Evolutionary conservation across 2,113 vertebrate species (phyloP).

Genomic region (Albula goreensis): DNA sequence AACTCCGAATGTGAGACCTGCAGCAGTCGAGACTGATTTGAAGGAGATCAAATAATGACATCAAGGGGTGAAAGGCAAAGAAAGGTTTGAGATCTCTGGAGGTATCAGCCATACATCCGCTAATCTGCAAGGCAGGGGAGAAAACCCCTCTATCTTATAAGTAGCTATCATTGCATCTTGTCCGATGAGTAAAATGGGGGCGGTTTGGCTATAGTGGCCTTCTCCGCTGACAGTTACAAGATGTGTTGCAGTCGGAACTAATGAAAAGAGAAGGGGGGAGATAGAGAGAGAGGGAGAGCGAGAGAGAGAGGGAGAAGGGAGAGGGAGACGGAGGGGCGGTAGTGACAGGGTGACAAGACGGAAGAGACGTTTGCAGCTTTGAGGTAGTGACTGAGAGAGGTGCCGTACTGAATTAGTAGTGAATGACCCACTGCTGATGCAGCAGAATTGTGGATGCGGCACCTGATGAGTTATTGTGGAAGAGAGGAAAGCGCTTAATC

Average conservation of each 20-base stretch:
- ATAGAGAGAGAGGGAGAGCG: neutral
- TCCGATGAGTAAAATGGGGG: constrained; percentile 21
- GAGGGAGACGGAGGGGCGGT: constrained; percentile 3
- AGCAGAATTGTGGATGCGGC: neutral
- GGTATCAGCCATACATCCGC: constrained; percentile 29
- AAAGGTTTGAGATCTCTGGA: constrained; percentile 66
- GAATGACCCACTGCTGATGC: constrained; percentile 1
- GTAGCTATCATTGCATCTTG: constrained; percentile 4
- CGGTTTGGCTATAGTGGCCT: constrained; percentile 35
- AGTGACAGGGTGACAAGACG: constrained; percentile 1
- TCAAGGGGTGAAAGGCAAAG: constrained; percentile 64
- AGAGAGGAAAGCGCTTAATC: neutral
- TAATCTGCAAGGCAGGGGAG: constrained; percentile 18
- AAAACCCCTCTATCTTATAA: constrained; percentile 31
- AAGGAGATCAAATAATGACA: constrained; percentile 64
- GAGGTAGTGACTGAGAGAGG: neutral
- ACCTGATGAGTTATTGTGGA: neutral
- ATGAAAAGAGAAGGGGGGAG: constrained; percentile 28
- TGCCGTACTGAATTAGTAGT: neutral
- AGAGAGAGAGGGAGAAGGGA: constrained; percentile 19
- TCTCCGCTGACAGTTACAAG: constrained; percentile 20
- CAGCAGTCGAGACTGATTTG: constrained; percentile 46
- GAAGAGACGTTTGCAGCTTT: neutral
- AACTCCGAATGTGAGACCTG: neutral
- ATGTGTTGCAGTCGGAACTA: constrained; percentile 41